phyloP scores from a whole-genome alignment of 2,113 vertebrate species.

The Chitala chitala region DNA sequence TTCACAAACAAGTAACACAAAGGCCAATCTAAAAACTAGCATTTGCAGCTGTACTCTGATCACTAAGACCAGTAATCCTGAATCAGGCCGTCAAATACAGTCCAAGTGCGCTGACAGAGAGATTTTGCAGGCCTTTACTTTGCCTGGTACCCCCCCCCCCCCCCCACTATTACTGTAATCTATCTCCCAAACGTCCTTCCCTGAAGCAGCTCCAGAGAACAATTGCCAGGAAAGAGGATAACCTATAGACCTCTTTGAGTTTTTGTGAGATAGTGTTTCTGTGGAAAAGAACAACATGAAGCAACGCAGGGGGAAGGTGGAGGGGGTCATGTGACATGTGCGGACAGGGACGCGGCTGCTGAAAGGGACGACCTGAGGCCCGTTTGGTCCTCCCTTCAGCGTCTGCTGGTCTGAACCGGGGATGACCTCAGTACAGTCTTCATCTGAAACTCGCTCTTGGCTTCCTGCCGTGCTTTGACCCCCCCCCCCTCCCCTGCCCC shows the following conservation, averaged over 20 bases:
- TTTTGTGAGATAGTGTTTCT: not conserved
- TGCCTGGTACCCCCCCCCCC: no score
- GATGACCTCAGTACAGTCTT: not conserved
- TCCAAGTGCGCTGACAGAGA: not conserved
- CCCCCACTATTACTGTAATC: conserved; percentile 5
- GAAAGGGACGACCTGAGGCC: not conserved
- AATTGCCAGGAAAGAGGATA: conserved; percentile 14
- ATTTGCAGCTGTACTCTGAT: no score
- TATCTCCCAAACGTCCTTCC: not conserved
- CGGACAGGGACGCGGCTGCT: not conserved
- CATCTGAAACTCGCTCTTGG: not conserved
- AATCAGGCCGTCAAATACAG: no score
- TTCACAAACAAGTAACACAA: no score
- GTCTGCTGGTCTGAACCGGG: not conserved
- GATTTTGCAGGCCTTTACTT: not conserved
- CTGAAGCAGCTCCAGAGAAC: not conserved
- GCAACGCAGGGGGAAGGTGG: not conserved
- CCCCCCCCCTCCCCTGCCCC: not conserved
- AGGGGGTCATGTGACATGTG: no score
- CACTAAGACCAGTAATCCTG: no score
- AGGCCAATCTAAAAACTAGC: no score
- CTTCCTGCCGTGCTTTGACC: not conserved
- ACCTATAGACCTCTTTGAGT: not conserved
- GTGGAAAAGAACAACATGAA: not conserved
- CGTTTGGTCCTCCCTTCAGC: not conserved